Evolutionary conservation across 2,113 vertebrate species (phyloP), one percentile per base, ranked within the genome.

Genomic region (Dryoscopus gambensis): DNA sequence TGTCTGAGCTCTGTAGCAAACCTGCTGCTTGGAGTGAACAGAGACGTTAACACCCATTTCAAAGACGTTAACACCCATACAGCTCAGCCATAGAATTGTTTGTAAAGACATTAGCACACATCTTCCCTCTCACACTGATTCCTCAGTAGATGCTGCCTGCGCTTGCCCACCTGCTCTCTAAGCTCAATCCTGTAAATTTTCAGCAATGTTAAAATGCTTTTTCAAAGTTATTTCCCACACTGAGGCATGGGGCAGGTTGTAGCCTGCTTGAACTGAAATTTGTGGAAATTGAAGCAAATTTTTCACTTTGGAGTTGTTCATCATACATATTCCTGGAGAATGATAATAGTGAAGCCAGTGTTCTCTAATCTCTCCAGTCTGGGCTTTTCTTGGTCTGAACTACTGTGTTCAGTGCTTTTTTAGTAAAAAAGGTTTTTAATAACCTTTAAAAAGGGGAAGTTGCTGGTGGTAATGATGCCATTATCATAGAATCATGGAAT

Each of bases 301-400:
- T 62, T 79, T 64, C 1, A 2, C 24, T 85, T 69, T 28, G 5
- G 23, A 31, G 35, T 55, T 62, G 15, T 35, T 68, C 11, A 5
- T 65, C 0, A 0, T 44, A 3, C 9, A 2, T 56, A 5, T 14
- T 35, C 17, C 52, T 56, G 25, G 27, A 47, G 10, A 47, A 33
- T 28, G 39, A 19, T 53, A 11, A 13, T 57, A n/a, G 21, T 50
- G 25, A 42, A n/a, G 14, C 13, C 33, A 33, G 4, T 53, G 28
- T 46, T 62, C 74, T 53, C 28, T 46, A 28, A 62, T 65, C 4
- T 67, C 18, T 49, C 23, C 16, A 27, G 5, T 21, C 24, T 37
- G 11, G 13, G 3, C 19, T 52, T 77, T 24, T 14, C 30, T 24
- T 40, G 39, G 9, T 65, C 60, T 17, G 9, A 46, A 7, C 25